phyloP scores from a whole-genome alignment of 2,113 vertebrate species.

The Coreoperca whiteheadi region DNA sequence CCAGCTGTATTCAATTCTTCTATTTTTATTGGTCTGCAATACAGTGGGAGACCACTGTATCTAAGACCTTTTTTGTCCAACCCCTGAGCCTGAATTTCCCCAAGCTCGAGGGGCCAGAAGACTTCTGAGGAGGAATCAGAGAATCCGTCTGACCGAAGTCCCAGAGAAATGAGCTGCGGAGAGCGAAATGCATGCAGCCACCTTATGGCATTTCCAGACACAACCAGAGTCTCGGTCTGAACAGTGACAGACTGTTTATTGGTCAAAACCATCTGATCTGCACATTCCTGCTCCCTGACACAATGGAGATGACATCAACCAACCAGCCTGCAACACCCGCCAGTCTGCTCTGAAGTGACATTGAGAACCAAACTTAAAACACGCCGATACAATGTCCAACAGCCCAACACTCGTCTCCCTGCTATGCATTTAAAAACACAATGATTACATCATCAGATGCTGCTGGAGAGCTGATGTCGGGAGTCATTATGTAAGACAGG shows the following conservation, averaged over 20 bases:
- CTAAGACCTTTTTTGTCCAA: not conserved
- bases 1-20: constrained; percentile 32
- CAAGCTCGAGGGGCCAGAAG: not conserved
- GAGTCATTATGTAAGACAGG: constrained; percentile 25
- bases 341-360: constrained; percentile 14
- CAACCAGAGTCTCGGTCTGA: constrained; percentile 25
- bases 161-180: constrained; percentile 8
- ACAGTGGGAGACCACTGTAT: constrained; percentile 1
- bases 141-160: not conserved
- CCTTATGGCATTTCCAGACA: constrained; percentile 70
- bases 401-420: not conserved
- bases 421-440: not conserved
- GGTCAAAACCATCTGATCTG: constrained; percentile 56
- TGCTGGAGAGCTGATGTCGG: constrained; percentile 30
- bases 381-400: not conserved
- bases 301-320: constrained; percentile 64
- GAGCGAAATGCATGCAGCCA: not conserved
- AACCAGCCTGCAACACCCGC: not conserved
- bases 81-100: constrained; percentile 8
- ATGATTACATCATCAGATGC: constrained; percentile 24
- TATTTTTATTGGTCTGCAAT: not conserved
- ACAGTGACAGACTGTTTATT: constrained; percentile 55
- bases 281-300: constrained; percentile 73
- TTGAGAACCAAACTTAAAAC: not conserved
- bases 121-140: constrained; percentile 1